Conservation (phyloP, 1,140 invertebrate genomes). For the Calephelis virginiensis region DNA sequence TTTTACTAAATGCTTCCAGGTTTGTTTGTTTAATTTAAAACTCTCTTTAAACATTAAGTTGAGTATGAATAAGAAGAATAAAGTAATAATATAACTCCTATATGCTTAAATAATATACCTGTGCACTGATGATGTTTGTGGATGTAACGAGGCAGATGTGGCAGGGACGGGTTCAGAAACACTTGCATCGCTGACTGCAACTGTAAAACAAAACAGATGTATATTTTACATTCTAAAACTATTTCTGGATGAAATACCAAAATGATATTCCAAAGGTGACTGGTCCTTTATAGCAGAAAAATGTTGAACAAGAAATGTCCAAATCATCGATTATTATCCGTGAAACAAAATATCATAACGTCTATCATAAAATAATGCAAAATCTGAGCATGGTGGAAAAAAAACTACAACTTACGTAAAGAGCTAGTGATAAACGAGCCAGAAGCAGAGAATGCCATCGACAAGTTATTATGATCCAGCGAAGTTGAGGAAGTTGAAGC, state of each 20-base stretch:
- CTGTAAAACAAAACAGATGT: too few species aligned
- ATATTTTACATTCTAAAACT: too few species aligned
- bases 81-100: too few species aligned
- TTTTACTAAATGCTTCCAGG: too few species aligned
- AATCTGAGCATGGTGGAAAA: too few species aligned
- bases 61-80: too few species aligned
- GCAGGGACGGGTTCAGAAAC: slow-evolving; percentile 54
- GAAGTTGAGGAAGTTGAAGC: slow-evolving; percentile 61
- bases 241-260: too few species aligned
- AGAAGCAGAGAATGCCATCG: slow-evolving; percentile 65
- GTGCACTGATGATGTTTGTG: slow-evolving; percentile 50
- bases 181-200: slow-evolving; percentile 47
- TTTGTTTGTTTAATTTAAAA: too few species aligned
- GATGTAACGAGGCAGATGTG: slow-evolving; percentile 50
- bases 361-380: too few species aligned
- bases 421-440: slow-evolving; percentile 63
- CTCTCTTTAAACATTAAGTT: too few species aligned
- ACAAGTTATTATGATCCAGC: slow-evolving; percentile 61
- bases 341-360: too few species aligned
- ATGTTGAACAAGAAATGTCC: not conserved
- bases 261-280: too few species aligned
- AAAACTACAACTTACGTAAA: slow-evolving; percentile 44
- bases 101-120: slow-evolving; percentile 37
- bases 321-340: not conserved
- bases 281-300: slow-evolving; percentile 18